Percentiles rank a stretch among this genome's conserved stretches.
Evolutionary conservation across 2,113 vertebrate genomes (phyloP).

Genomic region (Scomber colias): DNA sequence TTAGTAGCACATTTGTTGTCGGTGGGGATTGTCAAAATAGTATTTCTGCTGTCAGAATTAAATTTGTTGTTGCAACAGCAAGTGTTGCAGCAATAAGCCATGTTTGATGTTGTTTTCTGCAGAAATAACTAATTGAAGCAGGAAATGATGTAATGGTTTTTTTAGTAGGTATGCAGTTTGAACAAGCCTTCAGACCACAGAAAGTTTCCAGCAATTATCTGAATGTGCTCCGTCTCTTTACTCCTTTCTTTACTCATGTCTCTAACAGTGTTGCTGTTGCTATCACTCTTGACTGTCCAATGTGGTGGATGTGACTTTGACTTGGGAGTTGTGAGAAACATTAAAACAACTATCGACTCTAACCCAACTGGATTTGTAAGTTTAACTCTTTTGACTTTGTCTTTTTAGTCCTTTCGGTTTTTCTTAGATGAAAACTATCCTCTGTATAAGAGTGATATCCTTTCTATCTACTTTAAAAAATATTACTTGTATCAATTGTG

Average conservation of each 20-base stretch:
- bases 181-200: constrained; percentile 66
- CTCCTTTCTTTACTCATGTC: constrained; percentile 30
- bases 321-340: constrained; percentile 67
- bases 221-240: constrained; percentile 34
- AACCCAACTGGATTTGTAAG: constrained; percentile 84
- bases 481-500: background rate
- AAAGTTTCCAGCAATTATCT: constrained; percentile 75
- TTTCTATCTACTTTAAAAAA: background rate
- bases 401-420: background rate
- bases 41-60: constrained; percentile 19
- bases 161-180: constrained; percentile 48
- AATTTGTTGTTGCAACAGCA: background rate
- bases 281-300: constrained; percentile 80
- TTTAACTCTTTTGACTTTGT: constrained; percentile 17
- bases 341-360: constrained; percentile 72
- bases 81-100: background rate
- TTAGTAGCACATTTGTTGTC: background rate
- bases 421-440: background rate
- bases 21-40: background rate
- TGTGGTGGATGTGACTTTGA: constrained; percentile 80
- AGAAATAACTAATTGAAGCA: constrained; percentile 46
- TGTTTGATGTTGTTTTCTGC: constrained; percentile 11
- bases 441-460: background rate
- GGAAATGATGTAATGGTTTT: constrained; percentile 67
- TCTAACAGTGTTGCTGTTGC: constrained; percentile 80